Evolutionary conservation across 2,113 vertebrate genomes (phyloP).

Genomic region (Nesogale talazaci): DNA sequence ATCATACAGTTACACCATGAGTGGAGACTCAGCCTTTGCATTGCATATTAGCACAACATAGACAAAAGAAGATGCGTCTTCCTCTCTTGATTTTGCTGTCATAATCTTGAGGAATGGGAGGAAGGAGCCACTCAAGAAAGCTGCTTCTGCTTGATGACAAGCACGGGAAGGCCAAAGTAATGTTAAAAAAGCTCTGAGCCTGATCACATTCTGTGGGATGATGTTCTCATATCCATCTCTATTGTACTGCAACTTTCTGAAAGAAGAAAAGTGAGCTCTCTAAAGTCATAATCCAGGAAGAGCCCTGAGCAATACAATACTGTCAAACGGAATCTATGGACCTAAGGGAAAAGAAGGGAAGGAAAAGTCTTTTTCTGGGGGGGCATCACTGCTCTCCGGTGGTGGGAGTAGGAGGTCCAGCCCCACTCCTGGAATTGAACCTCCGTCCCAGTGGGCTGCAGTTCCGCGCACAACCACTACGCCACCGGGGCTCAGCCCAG

Average conservation of each 20-base stretch:
- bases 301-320: not conserved
- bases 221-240: not conserved
- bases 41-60: no score
- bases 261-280: not conserved
- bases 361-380: no score
- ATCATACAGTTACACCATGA: no score
- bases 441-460: no score
- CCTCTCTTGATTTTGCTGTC: not conserved
- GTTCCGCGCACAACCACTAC: no score
- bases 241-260: not conserved
- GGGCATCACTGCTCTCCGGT: no score
- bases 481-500: no score
- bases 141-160: not conserved
- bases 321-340: not conserved
- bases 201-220: not conserved
- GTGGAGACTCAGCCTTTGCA: no score
- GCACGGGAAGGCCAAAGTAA: not conserved
- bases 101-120: not conserved
- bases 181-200: not conserved
- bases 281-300: not conserved
- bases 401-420: no score
- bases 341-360: no score
- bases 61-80: not conserved
- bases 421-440: no score
- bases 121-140: not conserved